Percentiles rank a stretch among this genome's conserved stretches.
These are phyloP conservation scores for Bos taurus DNA, from an alignment of 2,113 vertebrate genomes.

Conservation along the genomic window DNA sequence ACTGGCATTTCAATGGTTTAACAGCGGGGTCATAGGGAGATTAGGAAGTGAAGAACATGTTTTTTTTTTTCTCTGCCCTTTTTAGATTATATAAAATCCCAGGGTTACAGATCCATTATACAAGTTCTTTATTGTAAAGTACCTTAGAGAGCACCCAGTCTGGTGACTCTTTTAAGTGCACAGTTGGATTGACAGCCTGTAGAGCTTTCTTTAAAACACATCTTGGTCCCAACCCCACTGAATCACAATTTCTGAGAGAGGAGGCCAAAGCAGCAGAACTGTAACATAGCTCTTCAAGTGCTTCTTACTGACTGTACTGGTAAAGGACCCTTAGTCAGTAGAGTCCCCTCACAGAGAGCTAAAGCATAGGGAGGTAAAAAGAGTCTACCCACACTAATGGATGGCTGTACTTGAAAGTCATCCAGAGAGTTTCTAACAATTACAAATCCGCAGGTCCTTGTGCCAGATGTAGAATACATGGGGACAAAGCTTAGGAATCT, in stretches of 20 bases:
- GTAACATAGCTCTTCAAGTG: not conserved
- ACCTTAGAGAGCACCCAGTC: not conserved
- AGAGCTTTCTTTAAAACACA: not conserved
- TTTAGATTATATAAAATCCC: conserved; percentile 3
- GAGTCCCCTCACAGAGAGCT: not conserved
- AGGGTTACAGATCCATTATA: not conserved
- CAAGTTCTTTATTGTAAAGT: conserved; percentile 10
- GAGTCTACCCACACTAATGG: not conserved
- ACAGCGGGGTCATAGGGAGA: not conserved
- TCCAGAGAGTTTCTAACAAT: not conserved
- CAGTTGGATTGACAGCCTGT: not conserved
- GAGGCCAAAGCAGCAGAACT: not conserved
- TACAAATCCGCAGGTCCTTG: not conserved
- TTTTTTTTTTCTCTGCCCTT: not conserved
- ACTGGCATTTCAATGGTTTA: not conserved
- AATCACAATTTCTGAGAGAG: not conserved
- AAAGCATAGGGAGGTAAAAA: not conserved
- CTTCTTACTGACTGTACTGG: not conserved
- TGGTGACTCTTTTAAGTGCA: not conserved
- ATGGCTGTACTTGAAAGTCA: not conserved
- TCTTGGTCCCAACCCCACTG: not conserved
- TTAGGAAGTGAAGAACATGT: not conserved
- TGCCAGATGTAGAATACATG: not conserved
- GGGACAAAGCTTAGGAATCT: not conserved
- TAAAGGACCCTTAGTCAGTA: not conserved